A percentile compares a stretch with the other conserved stretches of the same genome.
These are phyloP conservation scores for Progne subis DNA, from an alignment of 2,113 vertebrate genomes.

Conservation along the genomic window DNA sequence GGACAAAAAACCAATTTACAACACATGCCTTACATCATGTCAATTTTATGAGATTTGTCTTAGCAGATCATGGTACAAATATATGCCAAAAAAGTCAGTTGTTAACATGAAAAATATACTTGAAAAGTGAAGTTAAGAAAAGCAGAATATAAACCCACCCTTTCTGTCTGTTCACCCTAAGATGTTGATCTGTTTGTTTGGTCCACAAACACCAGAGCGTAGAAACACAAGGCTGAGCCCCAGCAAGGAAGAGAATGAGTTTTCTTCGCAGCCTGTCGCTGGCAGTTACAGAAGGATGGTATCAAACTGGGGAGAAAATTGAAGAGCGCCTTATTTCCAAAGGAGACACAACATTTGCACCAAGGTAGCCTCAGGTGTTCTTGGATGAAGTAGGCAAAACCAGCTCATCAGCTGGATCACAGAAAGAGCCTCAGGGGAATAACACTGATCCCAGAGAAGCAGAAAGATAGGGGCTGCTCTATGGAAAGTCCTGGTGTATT, in stretches of 20 bases:
- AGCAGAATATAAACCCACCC: fast-evolving
- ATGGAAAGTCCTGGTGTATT: background rate
- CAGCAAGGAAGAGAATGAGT: background rate
- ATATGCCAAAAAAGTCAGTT: background rate
- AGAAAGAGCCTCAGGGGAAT: background rate
- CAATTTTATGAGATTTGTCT: background rate
- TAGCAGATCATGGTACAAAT: background rate
- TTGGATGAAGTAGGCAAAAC: fast-evolving
- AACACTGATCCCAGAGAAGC: background rate
- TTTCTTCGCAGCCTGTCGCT: background rate
- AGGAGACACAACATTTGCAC: background rate
- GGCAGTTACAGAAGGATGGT: background rate
- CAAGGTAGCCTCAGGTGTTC: background rate
- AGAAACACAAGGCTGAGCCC: background rate
- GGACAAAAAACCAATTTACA: background rate
- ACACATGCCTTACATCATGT: background rate
- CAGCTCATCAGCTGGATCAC: background rate
- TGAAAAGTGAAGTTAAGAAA: background rate
- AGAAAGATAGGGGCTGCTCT: background rate
- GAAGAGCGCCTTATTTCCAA: background rate
- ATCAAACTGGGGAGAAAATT: background rate
- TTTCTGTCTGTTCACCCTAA: background rate
- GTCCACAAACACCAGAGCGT: background rate
- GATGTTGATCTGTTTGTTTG: background rate
- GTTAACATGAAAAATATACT: background rate